phyloP scores from a whole-genome alignment of 2,888 invertebrate species.

The Drosophila monieri region DNA sequence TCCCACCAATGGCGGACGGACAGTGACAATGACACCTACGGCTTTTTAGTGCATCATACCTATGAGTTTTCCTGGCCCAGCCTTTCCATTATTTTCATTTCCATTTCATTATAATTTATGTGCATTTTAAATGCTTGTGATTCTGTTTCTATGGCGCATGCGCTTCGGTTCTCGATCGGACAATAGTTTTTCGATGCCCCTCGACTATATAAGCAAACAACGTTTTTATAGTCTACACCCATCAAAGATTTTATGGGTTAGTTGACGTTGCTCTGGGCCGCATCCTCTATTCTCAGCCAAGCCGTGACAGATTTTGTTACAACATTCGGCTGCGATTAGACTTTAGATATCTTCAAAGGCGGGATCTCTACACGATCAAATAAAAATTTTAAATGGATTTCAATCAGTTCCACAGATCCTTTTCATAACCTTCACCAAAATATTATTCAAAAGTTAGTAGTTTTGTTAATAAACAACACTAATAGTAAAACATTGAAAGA shows the following conservation, averaged over 20 bases:
- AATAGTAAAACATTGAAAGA: background rate
- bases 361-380: slow-evolving; percentile 12
- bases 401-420: background rate
- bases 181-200: slow-evolving; percentile 24
- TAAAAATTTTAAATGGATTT: slow-evolving; percentile 4
- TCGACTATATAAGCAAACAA: slow-evolving; percentile 49
- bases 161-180: slow-evolving; percentile 55
- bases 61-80: slow-evolving; percentile 3
- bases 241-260: slow-evolving; percentile 44
- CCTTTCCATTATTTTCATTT: slow-evolving; percentile 36
- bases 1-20: slow-evolving; percentile 12
- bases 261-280: slow-evolving; percentile 5
- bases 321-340: slow-evolving; percentile 6
- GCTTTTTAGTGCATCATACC: slow-evolving; percentile 45
- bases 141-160: slow-evolving; percentile 57
- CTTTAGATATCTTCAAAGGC: slow-evolving; percentile 32
- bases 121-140: slow-evolving; percentile 50
- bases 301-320: slow-evolving; percentile 18
- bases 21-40: slow-evolving; percentile 68
- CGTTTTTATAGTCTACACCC: slow-evolving; percentile 56
- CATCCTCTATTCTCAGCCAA: background rate
- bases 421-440: background rate
- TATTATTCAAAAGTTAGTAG: background rate
- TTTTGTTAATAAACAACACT: background rate
- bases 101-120: slow-evolving; percentile 61